Evolutionary conservation across 2,888 invertebrate species (phyloP).

Genomic region (Dynastes hyllus): DNA sequence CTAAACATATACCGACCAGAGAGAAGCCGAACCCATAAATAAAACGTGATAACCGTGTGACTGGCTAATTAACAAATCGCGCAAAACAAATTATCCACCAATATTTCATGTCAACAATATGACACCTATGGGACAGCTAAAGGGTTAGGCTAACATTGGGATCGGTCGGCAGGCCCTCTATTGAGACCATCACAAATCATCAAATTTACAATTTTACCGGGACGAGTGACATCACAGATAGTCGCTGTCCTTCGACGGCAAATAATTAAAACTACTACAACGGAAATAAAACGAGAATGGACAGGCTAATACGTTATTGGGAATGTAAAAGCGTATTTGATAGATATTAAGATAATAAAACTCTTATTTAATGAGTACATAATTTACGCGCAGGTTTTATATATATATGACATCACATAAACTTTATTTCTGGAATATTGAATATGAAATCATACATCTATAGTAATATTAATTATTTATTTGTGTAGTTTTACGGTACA

Average conservation of each 20-base stretch:
- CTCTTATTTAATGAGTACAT: too few species aligned
- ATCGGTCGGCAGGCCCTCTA: conserved; percentile 54
- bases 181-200: conserved; percentile 59
- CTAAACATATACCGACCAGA: conserved; percentile 35
- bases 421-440: too few species aligned
- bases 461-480: too few species aligned
- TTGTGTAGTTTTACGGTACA: too few species aligned
- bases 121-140: conserved; percentile 59
- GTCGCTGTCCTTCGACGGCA: conserved; percentile 9
- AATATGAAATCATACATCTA: not conserved
- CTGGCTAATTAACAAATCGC: conserved; percentile 70
- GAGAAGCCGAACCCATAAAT: conserved; percentile 50
- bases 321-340: not conserved
- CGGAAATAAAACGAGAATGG: conserved; percentile 33
- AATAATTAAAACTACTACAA: conserved; percentile 38
- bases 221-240: not conserved
- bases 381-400: too few species aligned
- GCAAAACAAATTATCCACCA: conserved; percentile 62
- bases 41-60: conserved; percentile 53
- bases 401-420: too few species aligned
- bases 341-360: too few species aligned
- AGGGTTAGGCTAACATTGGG: conserved; percentile 57
- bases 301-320: not conserved
- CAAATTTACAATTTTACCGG: conserved; percentile 55
- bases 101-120: conserved; percentile 61